Conservation (phyloP, 2,113 vertebrate genomes). For the Dryoscopus gambensis region DNA sequence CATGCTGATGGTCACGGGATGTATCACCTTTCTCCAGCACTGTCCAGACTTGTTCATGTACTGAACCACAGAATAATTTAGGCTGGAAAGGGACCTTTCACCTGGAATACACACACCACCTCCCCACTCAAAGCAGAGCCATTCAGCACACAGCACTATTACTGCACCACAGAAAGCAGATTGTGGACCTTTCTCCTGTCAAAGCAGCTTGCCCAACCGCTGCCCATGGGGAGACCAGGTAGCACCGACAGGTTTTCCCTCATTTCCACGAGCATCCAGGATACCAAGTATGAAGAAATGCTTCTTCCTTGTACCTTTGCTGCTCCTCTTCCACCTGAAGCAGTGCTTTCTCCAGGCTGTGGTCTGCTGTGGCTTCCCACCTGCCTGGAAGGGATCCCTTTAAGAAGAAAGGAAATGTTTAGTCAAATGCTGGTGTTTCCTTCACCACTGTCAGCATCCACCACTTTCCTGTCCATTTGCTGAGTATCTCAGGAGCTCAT, state of each 20-base stretch:
- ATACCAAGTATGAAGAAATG: background rate
- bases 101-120: background rate
- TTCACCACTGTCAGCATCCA: background rate
- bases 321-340: constrained; percentile 86
- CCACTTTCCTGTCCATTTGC: accelerated
- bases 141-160: background rate
- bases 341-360: constrained; percentile 80
- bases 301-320: constrained; percentile 76
- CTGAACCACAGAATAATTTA: background rate
- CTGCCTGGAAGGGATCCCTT: constrained; percentile 63
- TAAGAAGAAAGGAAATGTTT: background rate
- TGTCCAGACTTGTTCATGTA: background rate
- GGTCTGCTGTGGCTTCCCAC: constrained; percentile 71
- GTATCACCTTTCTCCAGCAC: background rate
- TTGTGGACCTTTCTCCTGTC: background rate
- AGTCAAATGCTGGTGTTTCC: background rate
- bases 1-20: background rate
- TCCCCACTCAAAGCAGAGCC: background rate
- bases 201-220: background rate
- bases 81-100: background rate
- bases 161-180: background rate
- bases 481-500: background rate
- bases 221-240: background rate
- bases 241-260: background rate
- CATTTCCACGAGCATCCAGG: background rate